Percentiles rank a stretch among this genome's conserved stretches.
Evolutionary conservation across 2,113 vertebrate genomes (phyloP).

Genomic region (Lipophrys pholis): DNA sequence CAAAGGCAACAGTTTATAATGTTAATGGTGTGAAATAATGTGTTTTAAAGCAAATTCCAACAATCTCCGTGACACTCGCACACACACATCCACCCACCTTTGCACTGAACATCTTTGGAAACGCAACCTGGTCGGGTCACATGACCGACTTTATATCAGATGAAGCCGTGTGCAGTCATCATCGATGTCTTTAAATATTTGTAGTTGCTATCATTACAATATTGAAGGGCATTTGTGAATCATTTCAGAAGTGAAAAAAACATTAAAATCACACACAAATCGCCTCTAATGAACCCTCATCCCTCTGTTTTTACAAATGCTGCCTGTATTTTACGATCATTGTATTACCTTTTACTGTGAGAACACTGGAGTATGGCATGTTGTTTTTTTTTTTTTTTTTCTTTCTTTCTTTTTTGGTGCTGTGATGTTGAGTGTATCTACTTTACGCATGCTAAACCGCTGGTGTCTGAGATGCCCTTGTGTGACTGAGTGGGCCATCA

Average conservation of each 20-base stretch:
- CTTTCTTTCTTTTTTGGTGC: background rate
- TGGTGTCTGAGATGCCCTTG: constrained; percentile 64
- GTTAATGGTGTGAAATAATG: too few species aligned
- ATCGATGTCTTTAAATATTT: background rate
- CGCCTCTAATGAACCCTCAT: background rate
- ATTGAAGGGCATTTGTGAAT: background rate
- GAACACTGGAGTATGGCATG: background rate
- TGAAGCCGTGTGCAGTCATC: too few species aligned
- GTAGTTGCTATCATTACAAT: background rate
- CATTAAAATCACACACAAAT: background rate
- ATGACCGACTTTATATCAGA: background rate
- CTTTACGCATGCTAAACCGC: constrained; percentile 56
- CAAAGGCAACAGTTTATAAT: too few species aligned
- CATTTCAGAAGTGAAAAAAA: background rate
- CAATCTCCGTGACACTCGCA: background rate
- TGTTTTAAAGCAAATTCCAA: background rate
- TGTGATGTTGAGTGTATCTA: constrained; percentile 8
- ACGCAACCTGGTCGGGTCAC: background rate
- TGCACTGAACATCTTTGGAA: background rate
- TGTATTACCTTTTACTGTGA: background rate
- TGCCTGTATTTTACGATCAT: constrained; percentile 8
- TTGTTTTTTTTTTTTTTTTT: background rate
- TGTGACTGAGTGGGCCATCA: constrained; percentile 65
- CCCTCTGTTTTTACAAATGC: constrained; percentile 5
- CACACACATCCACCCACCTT: background rate